Base-by-base conservation (phyloP, 2,888 invertebrate genomes). In the Beris chalybata region DNA sequence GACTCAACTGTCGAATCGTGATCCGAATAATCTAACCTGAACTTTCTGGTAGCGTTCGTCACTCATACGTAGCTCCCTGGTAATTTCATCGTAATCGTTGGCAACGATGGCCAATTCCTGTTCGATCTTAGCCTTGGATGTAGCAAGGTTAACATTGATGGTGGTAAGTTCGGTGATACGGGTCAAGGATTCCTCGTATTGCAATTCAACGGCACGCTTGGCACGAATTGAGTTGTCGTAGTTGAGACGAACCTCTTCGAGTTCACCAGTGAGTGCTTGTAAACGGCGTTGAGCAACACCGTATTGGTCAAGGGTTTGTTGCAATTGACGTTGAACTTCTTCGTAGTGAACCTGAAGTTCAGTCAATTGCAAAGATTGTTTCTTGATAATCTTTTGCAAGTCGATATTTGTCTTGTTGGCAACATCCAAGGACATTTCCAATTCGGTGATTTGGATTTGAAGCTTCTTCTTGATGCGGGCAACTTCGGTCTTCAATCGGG, bases 401-500 rank as follows among this genome's bases (percentile, higher is more conserved):
- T 96, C 95, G 78, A 97, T 90, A 86, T 97, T 97, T 85, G 91
- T 95, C 86, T 97, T 95, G 88, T 98, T 97, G 84, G 96, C 93
- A 75, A 95, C 93, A 83, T 97, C 97, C 82, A 99, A 88, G 66
- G 95, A 92, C 85, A 97, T 88, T 82, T 97, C 97, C 78, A 97
- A 85, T 82, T 97, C 97, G 76, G 96, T 96, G 83, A 97, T 97
- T 79, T 95, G 95, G 80, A 96, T 92, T 85, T 96, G 96, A 81
- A 96, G 85, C 92, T 97, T 97, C 95, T 97, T 97, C 91, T 97
- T 97, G 85, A 97, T 93, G 83, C 97, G 93, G 73, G 89, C 87
- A 67, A 97, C 93, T 83, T 97, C 97, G 76, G 95, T 90, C 88
- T 96, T 96, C 82, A 97, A 85, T 82, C 89, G 93, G 74, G 94